Evolutionary conservation across 1,140 invertebrate genomes (phyloP).

Genomic region (Tenebrio molitor): DNA sequence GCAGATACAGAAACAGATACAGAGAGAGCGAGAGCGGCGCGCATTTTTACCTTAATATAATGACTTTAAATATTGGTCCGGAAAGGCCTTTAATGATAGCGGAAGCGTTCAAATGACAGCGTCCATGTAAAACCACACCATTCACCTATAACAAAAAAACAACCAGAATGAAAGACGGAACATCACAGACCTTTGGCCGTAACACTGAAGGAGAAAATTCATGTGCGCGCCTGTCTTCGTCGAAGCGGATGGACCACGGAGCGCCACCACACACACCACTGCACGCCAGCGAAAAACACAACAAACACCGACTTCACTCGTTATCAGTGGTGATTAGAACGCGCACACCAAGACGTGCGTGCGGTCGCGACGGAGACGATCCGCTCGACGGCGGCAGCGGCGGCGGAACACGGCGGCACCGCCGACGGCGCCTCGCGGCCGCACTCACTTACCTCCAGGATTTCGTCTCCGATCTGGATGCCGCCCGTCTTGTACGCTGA

Average conservation of each 20-base stretch:
- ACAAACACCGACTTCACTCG: background rate
- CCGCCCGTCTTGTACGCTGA: slow-evolving; percentile 80
- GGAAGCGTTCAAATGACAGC: slow-evolving; percentile 96
- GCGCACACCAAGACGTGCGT: background rate
- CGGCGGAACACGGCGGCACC: background rate
- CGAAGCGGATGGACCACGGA: background rate
- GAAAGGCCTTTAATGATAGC: slow-evolving; percentile 94
- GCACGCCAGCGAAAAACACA: slow-evolving; percentile 27
- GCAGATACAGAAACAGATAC: background rate
- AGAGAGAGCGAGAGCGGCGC: slow-evolving; percentile 17
- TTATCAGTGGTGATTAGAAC: slow-evolving; percentile 47
- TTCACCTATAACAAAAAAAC: slow-evolving; percentile 81
- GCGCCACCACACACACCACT: background rate
- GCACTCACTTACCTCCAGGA: slow-evolving; percentile 83
- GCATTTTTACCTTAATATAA: slow-evolving; percentile 81
- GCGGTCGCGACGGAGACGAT: background rate
- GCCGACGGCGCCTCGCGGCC: background rate
- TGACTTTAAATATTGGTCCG: slow-evolving; percentile 87
- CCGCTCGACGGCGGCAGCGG: background rate
- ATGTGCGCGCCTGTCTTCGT: slow-evolving; percentile 48
- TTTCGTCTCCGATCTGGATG: slow-evolving; percentile 94
- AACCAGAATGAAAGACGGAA: slow-evolving; percentile 12
- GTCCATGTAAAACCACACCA: slow-evolving; percentile 91
- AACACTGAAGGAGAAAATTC: slow-evolving; percentile 58
- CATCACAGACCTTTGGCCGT: slow-evolving; percentile 17